These are phyloP conservation scores for Philereme transversata DNA, from an alignment of 2,888 invertebrate species.

Conservation along the genomic window DNA sequence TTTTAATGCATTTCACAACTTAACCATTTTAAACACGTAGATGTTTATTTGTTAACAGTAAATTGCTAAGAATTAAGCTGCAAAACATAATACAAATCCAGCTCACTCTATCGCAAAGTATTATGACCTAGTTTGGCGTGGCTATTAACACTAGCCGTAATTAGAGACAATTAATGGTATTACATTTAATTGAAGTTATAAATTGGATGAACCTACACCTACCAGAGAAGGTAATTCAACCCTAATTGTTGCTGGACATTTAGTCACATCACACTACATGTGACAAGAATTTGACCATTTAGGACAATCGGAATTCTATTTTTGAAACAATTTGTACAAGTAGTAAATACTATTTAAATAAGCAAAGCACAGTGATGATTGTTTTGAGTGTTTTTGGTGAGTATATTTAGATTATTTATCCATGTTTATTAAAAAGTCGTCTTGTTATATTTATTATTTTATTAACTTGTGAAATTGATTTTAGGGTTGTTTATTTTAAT, in stretches of 20 bases:
- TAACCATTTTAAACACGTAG: no score
- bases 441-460: background rate
- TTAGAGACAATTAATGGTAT: conserved; percentile 41
- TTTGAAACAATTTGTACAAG: conserved; percentile 3
- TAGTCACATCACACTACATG: conserved; percentile 25
- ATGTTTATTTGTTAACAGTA: no score
- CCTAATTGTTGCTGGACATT: conserved; percentile 35
- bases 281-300: conserved; percentile 31
- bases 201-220: conserved; percentile 29
- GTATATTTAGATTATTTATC: background rate
- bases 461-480: background rate
- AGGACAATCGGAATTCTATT: conserved; percentile 24
- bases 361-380: conserved; percentile 17
- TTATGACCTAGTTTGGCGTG: conserved; percentile 35
- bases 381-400: conserved; percentile 14
- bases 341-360: no score
- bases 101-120: conserved; percentile 7
- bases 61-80: no score
- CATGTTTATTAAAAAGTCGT: background rate
- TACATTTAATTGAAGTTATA: conserved; percentile 28
- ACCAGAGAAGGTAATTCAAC: conserved; percentile 35
- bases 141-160: conserved; percentile 34
- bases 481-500: conserved; percentile 30
- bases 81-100: background rate
- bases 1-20: no score